phyloP scores from a whole-genome alignment of 2,888 invertebrate species.

The Malthinus seriepunctatus region DNA sequence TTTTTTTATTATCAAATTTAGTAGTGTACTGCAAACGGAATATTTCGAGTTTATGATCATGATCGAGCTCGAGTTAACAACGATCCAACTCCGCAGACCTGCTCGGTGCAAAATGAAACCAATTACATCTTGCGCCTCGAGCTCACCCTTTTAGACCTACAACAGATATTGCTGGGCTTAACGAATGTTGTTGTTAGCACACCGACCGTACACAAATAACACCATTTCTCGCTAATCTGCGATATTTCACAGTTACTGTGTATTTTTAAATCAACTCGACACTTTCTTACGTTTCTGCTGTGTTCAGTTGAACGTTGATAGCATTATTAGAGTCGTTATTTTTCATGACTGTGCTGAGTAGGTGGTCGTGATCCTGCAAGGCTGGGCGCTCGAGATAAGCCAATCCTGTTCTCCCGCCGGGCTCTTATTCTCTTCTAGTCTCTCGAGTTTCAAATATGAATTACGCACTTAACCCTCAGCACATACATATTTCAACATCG shows the following conservation, averaged over 20 bases:
- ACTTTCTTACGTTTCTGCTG: constrained; percentile 43
- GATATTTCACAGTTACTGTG: constrained; percentile 40
- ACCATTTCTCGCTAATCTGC: constrained; percentile 34
- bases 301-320: constrained; percentile 46
- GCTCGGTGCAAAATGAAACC: constrained; percentile 46
- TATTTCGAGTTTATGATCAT: constrained; percentile 33
- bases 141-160: constrained; percentile 28
- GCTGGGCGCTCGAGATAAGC: constrained; percentile 51
- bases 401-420: constrained; percentile 40
- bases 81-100: constrained; percentile 35
- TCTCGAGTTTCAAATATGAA: constrained; percentile 44
- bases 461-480: constrained; percentile 47
- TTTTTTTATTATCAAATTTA: constrained; percentile 32
- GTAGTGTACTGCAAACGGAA: constrained; percentile 27
- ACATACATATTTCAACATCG: constrained; percentile 44
- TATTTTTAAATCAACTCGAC: constrained; percentile 39
- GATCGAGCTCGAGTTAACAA: constrained; percentile 30
- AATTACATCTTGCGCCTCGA: constrained; percentile 39
- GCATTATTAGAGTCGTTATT: constrained; percentile 53
- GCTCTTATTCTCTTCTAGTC: constrained; percentile 35
- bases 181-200: constrained; percentile 31
- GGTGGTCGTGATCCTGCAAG: constrained; percentile 42
- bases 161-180: constrained; percentile 29
- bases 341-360: constrained; percentile 45
- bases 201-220: constrained; percentile 32